These are phyloP conservation scores for Nesometra sesokonis DNA, from an alignment of 35 echinoderm and acorn worm species.

Conservation along the genomic window DNA sequence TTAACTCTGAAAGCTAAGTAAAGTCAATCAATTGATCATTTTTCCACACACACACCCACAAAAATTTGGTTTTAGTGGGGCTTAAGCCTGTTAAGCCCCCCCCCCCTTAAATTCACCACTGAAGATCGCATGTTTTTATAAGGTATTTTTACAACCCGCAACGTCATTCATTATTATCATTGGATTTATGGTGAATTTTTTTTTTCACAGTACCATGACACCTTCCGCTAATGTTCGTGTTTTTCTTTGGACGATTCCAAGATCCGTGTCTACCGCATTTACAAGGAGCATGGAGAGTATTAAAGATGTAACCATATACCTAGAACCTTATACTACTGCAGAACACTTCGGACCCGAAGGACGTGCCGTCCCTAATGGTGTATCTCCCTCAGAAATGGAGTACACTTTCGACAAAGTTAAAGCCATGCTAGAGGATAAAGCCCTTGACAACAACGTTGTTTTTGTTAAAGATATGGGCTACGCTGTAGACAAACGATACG, in stretches of 20 bases:
- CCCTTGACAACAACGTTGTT: background rate
- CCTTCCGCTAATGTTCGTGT: background rate
- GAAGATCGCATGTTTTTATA: no score
- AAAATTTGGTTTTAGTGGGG: no score
- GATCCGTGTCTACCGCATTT: conserved; percentile 15
- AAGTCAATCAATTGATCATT: no score
- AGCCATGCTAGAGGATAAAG: conserved; percentile 2
- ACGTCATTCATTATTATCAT: no score
- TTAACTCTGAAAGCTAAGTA: no score
- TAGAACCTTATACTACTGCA: conserved; percentile 16
- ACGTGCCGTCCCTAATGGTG: background rate
- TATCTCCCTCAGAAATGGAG: background rate
- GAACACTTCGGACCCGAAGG: conserved; percentile 33
- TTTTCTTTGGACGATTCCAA: conserved; percentile 21
- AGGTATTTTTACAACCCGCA: no score
- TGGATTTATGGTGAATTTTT: no score
- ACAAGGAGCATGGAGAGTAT: background rate
- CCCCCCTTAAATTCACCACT: no score
- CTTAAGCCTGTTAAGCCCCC: no score
- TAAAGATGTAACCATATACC: background rate
- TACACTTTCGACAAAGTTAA: background rate
- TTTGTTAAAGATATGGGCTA: conserved; percentile 29
- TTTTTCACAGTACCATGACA: no score
- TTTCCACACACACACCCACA: no score
- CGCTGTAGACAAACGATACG: background rate